Evolutionary conservation across 2,797 vertebrate genomes (phyloP).

Genomic region (Setipinna tenuifilis): DNA sequence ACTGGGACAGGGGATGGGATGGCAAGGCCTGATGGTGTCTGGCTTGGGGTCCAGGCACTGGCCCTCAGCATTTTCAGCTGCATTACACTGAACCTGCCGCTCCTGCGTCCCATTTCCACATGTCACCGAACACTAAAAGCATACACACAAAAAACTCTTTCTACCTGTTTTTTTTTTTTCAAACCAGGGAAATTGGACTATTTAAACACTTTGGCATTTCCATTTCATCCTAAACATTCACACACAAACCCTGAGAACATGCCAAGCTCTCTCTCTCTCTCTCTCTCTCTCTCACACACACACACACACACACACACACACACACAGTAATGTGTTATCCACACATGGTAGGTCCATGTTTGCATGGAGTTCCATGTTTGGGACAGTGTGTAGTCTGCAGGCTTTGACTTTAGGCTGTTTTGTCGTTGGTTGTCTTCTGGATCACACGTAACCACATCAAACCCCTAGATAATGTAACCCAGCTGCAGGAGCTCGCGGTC

Average conservation of each 20-base stretch:
- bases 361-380: neutral
- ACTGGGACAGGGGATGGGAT: constrained; percentile 81
- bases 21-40: constrained; percentile 77
- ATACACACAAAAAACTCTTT: constrained; percentile 29
- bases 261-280: neutral
- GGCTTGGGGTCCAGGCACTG: constrained; percentile 81
- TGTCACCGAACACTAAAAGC: constrained; percentile 84
- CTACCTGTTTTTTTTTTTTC: neutral
- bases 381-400: neutral
- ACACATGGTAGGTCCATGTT: neutral
- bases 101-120: constrained; percentile 91
- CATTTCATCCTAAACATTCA: neutral
- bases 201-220: neutral
- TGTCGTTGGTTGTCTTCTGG: neutral
- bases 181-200: neutral
- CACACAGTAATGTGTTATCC: neutral
- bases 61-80: constrained; percentile 73
- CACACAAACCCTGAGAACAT: neutral
- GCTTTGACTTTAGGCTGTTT: neutral
- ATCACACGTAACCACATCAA: neutral
- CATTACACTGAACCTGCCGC: constrained; percentile 86
- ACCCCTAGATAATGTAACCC: neutral
- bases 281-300: neutral
- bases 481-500: neutral
- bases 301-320: constrained; percentile 11